Evolutionary conservation across 2,888 invertebrate species (phyloP).

Genomic region (Chymomyza procnemis): DNA sequence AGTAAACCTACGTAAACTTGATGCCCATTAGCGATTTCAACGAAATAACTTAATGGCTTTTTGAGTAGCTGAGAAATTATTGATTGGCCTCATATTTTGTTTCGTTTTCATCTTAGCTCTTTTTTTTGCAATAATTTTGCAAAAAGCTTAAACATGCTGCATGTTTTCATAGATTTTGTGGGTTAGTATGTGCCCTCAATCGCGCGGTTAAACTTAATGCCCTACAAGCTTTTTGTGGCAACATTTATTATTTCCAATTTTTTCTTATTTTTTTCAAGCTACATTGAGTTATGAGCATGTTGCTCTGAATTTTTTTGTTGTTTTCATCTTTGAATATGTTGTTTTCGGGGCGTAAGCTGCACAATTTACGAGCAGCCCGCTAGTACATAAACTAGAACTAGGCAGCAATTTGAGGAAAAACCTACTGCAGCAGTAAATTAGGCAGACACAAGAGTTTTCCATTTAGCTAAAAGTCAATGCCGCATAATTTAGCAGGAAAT

Average conservation of each 20-base stretch:
- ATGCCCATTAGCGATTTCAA: conserved; percentile 40
- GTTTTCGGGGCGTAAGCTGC: conserved; percentile 2
- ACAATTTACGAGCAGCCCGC: conserved; percentile 35
- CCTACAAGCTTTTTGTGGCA: background rate
- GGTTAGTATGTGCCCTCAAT: conserved; percentile 45
- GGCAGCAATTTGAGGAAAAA: conserved; percentile 13
- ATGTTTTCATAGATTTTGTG: background rate
- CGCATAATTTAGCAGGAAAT: conserved; percentile 68
- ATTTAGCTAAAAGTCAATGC: conserved; percentile 58
- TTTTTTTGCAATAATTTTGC: background rate
- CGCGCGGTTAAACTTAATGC: conserved; percentile 17
- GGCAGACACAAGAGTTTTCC: conserved; percentile 27
- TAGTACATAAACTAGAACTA: background rate
- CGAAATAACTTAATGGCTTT: conserved; percentile 54
- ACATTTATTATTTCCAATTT: too few species aligned
- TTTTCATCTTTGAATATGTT: conserved; percentile 18
- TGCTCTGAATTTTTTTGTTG: conserved; percentile 31
- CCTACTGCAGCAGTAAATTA: background rate
- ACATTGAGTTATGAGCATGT: conserved; percentile 37
- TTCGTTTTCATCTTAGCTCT: conserved; percentile 8
- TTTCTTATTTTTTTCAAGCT: background rate
- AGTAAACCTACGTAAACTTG: conserved; percentile 38
- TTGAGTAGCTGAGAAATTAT: conserved; percentile 64
- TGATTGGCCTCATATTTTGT: conserved; percentile 37
- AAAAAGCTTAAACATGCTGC: background rate